A percentile compares a stretch with the other conserved stretches of the same genome.
Evolutionary conservation across 2,113 vertebrate genomes (phyloP).

Genomic region (Corydoras sp.): DNA sequence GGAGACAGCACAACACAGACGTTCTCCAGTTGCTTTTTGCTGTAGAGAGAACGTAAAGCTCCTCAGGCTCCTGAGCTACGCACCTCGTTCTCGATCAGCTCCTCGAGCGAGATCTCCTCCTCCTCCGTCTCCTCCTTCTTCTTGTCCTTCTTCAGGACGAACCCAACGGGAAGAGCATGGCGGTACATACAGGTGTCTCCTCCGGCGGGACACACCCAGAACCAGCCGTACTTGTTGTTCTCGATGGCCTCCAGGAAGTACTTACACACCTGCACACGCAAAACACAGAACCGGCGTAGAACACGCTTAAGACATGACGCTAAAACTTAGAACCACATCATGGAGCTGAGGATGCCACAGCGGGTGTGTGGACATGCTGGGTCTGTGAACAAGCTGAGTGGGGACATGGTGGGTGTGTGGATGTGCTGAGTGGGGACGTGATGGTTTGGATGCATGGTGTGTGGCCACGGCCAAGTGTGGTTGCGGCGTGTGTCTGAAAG

Average conservation of each 20-base stretch:
- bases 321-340: no score
- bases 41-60: no score
- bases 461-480: no score
- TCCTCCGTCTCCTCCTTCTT: constrained; percentile 93
- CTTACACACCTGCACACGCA: constrained; percentile 81
- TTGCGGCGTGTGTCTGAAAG: no score
- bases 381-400: no score
- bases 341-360: no score
- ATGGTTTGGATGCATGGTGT: no score
- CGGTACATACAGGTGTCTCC: constrained; percentile 92
- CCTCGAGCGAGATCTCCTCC: constrained; percentile 93
- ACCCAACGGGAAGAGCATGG: constrained; percentile 91
- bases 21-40: no score
- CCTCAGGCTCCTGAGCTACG: no score
- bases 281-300: not conserved
- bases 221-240: constrained; percentile 97
- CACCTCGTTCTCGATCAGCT: constrained; percentile 96
- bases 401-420: no score
- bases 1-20: not conserved
- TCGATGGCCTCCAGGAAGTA: constrained; percentile 96
- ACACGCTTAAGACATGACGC: not conserved
- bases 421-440: no score
- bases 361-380: no score
- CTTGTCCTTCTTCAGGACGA: constrained; percentile 92
- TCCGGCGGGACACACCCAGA: constrained; percentile 91